Conservation (phyloP, 2,888 invertebrate species). For the Andrena flavipes region DNA sequence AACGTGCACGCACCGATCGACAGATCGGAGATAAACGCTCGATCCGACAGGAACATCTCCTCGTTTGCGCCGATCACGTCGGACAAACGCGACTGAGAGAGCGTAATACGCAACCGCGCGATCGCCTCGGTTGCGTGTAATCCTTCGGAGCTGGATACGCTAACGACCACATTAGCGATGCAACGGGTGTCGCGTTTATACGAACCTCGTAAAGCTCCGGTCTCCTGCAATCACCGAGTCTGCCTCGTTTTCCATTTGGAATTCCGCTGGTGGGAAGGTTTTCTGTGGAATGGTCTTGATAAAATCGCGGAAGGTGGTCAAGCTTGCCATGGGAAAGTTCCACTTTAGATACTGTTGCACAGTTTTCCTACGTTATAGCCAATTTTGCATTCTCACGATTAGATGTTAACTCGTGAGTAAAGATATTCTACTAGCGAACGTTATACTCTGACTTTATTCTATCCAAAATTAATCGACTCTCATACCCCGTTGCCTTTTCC, state of each 20-base stretch:
- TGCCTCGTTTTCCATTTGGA: background rate
- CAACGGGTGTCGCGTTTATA: slow-evolving; percentile 40
- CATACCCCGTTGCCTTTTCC: too few species aligned
- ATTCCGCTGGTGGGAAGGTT: background rate
- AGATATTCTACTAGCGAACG: too few species aligned
- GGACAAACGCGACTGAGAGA: slow-evolving; percentile 73
- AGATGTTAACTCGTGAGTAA: too few species aligned
- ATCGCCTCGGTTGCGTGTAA: slow-evolving; percentile 45
- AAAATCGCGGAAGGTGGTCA: background rate
- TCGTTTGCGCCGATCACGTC: slow-evolving; percentile 81
- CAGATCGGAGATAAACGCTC: slow-evolving; percentile 76
- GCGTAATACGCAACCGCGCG: slow-evolving; percentile 69
- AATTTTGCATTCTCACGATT: too few species aligned
- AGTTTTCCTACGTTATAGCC: too few species aligned
- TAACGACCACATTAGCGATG: slow-evolving; percentile 63
- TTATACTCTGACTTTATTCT: too few species aligned
- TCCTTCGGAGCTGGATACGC: slow-evolving; percentile 55
- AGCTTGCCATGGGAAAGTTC: background rate
- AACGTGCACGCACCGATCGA: slow-evolving; percentile 63
- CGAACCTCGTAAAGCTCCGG: slow-evolving; percentile 5
- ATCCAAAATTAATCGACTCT: too few species aligned
- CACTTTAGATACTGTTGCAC: too few species aligned
- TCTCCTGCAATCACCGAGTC: background rate
- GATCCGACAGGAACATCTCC: slow-evolving; percentile 76
- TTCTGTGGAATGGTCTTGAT: background rate